Evolutionary conservation across 2,888 invertebrate species (phyloP), one percentile per base, ranked within the genome.

Genomic region (Meghimatium bilineatum): DNA sequence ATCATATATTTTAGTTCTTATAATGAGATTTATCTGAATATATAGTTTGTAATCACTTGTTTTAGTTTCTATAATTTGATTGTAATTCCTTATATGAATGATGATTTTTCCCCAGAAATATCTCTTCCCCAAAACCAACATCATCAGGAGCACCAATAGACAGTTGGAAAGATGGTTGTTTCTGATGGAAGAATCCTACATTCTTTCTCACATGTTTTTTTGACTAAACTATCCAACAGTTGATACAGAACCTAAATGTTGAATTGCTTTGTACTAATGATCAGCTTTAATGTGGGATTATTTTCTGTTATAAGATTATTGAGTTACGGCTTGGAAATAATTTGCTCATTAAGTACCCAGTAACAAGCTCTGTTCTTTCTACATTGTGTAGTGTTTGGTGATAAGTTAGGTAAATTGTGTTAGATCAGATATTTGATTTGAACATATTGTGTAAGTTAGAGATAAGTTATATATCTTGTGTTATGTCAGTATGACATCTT

Each of bases 91-190:
- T 12, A 66, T 29, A 14, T n/a, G 14, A 26, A 23, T 49, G 32
- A 32, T 69, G 52, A 49, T 44, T 20, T 82, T 82, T 29, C 87
- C 88, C 89, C 72, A 87, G 89, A 44, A 86, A 88, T 79, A 87
- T 88, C n/a, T 87, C 88, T 36, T 88, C 88, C 38, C 87, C 87
- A 29, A 81, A 87, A 52, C 87, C 86, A 71, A 67, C 84, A 69
- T 78, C 76, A 74, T 71, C 80, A 32, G 67, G 83, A n/a, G 79
- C 78, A 26, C 56, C 74, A 14, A 92, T 91, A 81, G 91, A 92
- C 74, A 92, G 90, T 82, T 92, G 92, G 92, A 89, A 90, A 76
- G 92, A 92, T 67, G 92, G 92, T 2, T 92, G 92, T 81, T 92
- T 91, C 87, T 92, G 85, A 86, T 44, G 12, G 44, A 44, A 44